These are phyloP conservation scores for Xanthia togata DNA, from an alignment of 2,888 invertebrate species.

Conservation along the genomic window DNA sequence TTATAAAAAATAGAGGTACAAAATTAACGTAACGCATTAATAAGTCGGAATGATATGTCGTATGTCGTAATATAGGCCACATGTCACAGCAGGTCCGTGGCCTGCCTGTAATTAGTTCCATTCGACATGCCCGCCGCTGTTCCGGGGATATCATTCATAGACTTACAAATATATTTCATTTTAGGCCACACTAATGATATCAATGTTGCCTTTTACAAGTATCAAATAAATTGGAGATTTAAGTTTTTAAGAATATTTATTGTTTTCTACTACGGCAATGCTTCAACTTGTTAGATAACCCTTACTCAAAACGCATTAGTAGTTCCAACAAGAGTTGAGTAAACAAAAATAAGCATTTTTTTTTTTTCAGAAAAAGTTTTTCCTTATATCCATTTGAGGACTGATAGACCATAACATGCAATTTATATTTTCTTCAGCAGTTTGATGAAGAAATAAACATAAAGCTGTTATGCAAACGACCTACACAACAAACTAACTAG, in stretches of 20 bases:
- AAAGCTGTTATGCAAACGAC: slow-evolving; percentile 19
- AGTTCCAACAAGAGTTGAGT: not conserved
- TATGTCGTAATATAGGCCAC: slow-evolving; percentile 78
- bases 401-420: not conserved
- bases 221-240: slow-evolving; percentile 52
- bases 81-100: slow-evolving; percentile 81
- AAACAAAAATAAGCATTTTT: not conserved
- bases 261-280: not conserved
- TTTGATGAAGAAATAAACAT: slow-evolving; percentile 22
- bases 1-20: slow-evolving; percentile 53
- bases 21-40: slow-evolving; percentile 66
- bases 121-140: slow-evolving; percentile 82
- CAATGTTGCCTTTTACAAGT: slow-evolving; percentile 50
- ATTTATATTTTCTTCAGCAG: slow-evolving; percentile 8
- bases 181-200: slow-evolving; percentile 58
- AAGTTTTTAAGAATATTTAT: slow-evolving; percentile 29
- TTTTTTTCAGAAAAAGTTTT: too few species aligned
- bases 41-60: slow-evolving; percentile 67
- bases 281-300: not conserved
- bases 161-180: slow-evolving; percentile 65
- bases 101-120: slow-evolving; percentile 83
- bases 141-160: slow-evolving; percentile 77
- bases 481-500: slow-evolving; percentile 57
- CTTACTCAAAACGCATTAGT: not conserved
- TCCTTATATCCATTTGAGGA: not conserved